phyloP scores from a whole-genome alignment of 2,113 vertebrate genomes.

The Varanus komodoensis region DNA sequence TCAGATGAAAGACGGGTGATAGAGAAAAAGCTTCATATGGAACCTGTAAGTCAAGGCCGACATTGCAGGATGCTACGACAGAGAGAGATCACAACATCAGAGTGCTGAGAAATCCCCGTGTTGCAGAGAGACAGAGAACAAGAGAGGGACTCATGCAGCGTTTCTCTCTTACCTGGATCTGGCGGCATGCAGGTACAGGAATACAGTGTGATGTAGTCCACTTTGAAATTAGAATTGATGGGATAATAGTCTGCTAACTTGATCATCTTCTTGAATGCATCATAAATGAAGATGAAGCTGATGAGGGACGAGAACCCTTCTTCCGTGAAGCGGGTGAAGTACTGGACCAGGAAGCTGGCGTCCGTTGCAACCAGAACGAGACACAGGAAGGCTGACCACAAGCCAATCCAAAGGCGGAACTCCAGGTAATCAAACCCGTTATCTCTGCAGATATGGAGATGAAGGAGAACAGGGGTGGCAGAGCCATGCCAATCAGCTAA shows the following conservation, averaged over 20 bases:
- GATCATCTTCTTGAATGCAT: conserved; percentile 99
- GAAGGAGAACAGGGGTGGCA: neutral
- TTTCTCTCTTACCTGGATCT: conserved; percentile 77
- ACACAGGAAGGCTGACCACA: conserved; percentile 97
- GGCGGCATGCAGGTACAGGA: conserved; percentile 90
- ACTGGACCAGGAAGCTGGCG: conserved; percentile 96
- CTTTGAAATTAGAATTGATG: conserved; percentile 87
- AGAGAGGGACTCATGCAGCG: neutral
- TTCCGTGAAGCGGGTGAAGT: conserved; percentile 98
- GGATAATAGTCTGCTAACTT: conserved; percentile 92
- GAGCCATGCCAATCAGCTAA: neutral
- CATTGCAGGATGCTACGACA: neutral
- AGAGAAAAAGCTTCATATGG: neutral
- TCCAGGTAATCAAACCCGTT: conserved; percentile 94
- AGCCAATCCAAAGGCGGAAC: conserved; percentile 97
- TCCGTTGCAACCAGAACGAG: conserved; percentile 93
- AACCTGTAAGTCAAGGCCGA: neutral
- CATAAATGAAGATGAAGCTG: conserved; percentile 99
- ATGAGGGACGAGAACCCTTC: conserved; percentile 98
- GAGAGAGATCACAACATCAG: neutral
- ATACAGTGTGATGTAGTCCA: conserved; percentile 86
- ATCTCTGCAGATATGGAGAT: conserved; percentile 80
- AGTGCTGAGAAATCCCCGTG: neutral
- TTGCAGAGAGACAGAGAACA: no score
- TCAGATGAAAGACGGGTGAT: neutral